Base-by-base conservation (phyloP, 2,888 invertebrate species). In the Exephanes ischioxanthus region DNA sequence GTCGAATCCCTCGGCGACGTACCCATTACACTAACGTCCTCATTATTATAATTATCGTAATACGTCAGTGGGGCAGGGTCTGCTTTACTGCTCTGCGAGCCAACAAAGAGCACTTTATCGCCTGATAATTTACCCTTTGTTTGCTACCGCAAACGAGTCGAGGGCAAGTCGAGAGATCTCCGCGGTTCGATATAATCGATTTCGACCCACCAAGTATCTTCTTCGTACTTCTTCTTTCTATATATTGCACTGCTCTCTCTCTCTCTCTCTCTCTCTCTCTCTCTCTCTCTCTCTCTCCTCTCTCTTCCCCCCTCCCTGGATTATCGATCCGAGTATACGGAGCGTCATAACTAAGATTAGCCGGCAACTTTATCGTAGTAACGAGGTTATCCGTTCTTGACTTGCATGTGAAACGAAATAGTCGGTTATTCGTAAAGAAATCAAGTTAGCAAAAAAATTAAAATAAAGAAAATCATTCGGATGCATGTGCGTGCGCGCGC, bases 31-130 rank as follows among this genome's bases (percentile, higher is more conserved):
- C 63, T 67, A 80, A 84, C 76, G 58, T 75, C 58, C 79, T 80
- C 80, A 72, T 84, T 84, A 80, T 72, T 84, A 84, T 80, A 84
- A 84, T 84, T 76, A 80, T 84, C 80, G 76, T 80, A 72, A 84
- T 84, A 72, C 80, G 80, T 84, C 84, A 72, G 37, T 77, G 48
- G 79, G 41, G 45, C 37, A 30, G 41, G 61, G 37, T 70, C 48
- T 66, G 63, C 53, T 37, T 72, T 45, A 70, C 45, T 66, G 58
- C 63, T 66, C 55, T 66, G 55, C 41, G 55, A 77, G 76, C 55
- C 76, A 80, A 77, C 76, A 71, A 77, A 84, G 84, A 72, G 67
- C 84, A 76, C 80, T 80, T 72, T 84, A 80, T 66, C 76, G 66
- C 66, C 66, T 67, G 84, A 67, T 84, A 84, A 84, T 80, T 84